Conservation (phyloP, 2,797 vertebrate species). For the Rhinella marina region DNA sequence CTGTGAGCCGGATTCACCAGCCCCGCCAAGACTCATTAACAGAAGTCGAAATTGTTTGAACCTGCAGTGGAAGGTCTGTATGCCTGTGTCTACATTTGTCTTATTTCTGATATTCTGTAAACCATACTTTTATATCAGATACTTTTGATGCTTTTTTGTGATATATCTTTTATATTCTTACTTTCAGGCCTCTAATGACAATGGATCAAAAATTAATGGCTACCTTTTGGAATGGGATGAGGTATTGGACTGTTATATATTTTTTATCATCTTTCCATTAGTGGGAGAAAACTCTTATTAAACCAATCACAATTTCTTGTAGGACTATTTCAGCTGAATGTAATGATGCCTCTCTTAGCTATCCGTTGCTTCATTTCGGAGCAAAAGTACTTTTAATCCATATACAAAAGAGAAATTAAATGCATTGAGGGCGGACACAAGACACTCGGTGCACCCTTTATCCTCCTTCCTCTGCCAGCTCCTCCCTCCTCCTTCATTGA, state of each 20-base stretch:
- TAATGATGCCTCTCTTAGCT: too few species aligned
- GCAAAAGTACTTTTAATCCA: too few species aligned
- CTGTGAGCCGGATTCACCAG: constrained; percentile 77
- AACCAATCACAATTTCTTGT: too few species aligned
- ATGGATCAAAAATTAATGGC: constrained; percentile 80
- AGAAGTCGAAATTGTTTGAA: constrained; percentile 78
- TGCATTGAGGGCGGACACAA: too few species aligned
- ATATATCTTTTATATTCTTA: constrained; percentile 9
- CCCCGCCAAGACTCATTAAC: constrained; percentile 74
- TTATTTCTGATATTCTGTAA: neutral
- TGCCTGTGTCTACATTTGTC: neutral
- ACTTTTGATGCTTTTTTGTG: neutral
- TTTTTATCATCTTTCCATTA: neutral
- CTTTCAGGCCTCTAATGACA: constrained; percentile 78
- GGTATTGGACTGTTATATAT: constrained; percentile 66
- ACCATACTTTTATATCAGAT: neutral
- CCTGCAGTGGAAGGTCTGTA: constrained; percentile 78
- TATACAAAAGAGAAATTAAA: too few species aligned
- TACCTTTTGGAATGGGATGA: constrained; percentile 84
- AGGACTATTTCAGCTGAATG: too few species aligned
- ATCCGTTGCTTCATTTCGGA: too few species aligned
- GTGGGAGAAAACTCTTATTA: too few species aligned
- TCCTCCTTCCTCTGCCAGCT: too few species aligned
- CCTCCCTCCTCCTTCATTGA: too few species aligned
- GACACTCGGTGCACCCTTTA: too few species aligned